Conservation (phyloP, 2,888 invertebrate genomes). For the Fragum whitleyi region DNA sequence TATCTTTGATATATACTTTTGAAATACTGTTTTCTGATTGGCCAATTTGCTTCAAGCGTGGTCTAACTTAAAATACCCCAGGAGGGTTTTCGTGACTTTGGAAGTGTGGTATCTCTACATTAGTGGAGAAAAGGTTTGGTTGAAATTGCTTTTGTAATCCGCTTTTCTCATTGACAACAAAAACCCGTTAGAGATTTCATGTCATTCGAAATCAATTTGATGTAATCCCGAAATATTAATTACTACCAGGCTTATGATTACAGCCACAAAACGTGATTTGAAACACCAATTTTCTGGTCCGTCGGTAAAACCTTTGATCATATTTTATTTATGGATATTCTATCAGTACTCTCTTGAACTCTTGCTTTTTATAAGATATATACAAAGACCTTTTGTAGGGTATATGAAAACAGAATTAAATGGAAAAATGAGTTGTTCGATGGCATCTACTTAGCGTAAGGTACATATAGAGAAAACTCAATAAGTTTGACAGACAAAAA, state of each 20-base stretch:
- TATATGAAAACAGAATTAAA: no score
- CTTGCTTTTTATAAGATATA: not conserved
- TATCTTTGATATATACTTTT: no score
- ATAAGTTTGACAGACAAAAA: no score
- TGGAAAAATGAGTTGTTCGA: no score
- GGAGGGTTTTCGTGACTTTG: no score
- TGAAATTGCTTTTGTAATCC: not conserved
- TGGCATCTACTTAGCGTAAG: no score
- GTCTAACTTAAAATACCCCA: no score
- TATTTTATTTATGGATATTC: not conserved
- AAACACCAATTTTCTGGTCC: not conserved
- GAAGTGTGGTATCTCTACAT: no score
- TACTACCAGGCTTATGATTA: not conserved
- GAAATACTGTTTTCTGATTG: no score
- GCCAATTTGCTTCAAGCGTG: no score
- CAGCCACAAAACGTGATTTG: not conserved
- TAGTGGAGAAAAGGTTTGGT: not conserved
- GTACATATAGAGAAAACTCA: no score
- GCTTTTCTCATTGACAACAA: not conserved
- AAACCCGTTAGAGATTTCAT: not conserved
- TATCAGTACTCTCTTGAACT: not conserved
- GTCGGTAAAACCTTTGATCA: not conserved
- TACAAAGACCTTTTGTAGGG: not conserved
- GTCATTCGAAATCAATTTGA: not conserved
- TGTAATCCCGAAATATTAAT: conserved; percentile 4